Evolutionary conservation across 2,888 invertebrate species (phyloP), one percentile per base, ranked within the genome.

Genomic region (Drosophila prolongata): DNA sequence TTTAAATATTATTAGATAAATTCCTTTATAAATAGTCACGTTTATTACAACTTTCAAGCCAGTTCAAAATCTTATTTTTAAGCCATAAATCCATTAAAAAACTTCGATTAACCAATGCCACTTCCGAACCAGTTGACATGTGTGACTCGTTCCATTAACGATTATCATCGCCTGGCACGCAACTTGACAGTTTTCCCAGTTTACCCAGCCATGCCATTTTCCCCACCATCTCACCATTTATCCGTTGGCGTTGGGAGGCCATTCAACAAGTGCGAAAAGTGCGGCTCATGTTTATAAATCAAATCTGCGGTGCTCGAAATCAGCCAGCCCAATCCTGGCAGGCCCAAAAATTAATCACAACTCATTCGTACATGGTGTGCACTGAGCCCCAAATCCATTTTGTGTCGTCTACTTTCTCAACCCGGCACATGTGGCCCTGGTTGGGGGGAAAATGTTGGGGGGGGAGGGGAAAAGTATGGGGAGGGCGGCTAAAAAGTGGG

Each of bases 331-430:
- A 37, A 40, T 53, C 19, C 61, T 55, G 53, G 55, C 74, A 54
- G 64, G 34, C 50, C 52, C 59, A 64, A 65, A 72, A 72, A 78
- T 78, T 75, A 78, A 80, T 78, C 80, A 77, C 80, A 77, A 58
- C 68, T 68, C 62, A 34, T 50, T 57, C 49, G 76, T 49, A 58
- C 62, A 56, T 64, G 75, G 52, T 46, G 53, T 24, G 50, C 61
- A 54, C 40, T 66, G 62, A 66, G 65, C 46, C 65, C 42, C 47
- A 43, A 69, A 68, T 58, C 44, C 65, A 68, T 67, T 62, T 67
- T 9, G 24, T 40, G 11, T 37, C 52, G 16, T 34, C 44, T 37
- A 38, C 52, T 34, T n/a, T 34, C 37, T 9, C 16, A 11, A n/a
- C 5, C 9, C 6, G 16, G 35, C 49, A 52, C 37, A 27, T 24